Evolutionary conservation across 2,113 vertebrate species (phyloP).

Genomic region (Zapornia atra): DNA sequence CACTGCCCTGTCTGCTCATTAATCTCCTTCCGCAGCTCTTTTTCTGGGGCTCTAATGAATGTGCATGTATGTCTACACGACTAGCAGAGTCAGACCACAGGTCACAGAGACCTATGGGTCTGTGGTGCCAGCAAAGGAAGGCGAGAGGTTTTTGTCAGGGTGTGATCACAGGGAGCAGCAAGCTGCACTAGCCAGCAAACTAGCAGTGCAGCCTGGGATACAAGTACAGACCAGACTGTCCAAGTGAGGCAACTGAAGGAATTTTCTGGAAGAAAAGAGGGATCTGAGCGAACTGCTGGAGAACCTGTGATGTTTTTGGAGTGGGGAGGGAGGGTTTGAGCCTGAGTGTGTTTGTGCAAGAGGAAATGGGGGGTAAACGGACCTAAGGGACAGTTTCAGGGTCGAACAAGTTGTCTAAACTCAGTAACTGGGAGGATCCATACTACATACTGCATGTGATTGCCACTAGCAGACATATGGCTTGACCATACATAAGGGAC

Average conservation of each 20-base stretch:
- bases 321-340: not conserved
- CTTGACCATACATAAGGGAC: not conserved
- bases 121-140: not conserved
- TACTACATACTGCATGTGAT: accelerated
- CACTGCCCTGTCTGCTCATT: accelerated
- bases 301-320: not conserved
- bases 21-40: not conserved
- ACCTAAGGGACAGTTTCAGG: accelerated
- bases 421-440: not conserved
- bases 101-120: accelerated
- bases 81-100: not conserved
- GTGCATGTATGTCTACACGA: accelerated
- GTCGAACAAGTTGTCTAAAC: accelerated
- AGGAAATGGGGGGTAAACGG: not conserved
- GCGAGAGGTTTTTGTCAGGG: accelerated
- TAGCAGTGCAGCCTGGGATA: accelerated
- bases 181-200: not conserved
- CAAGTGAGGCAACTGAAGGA: not conserved
- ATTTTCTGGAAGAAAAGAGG: accelerated
- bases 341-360: accelerated
- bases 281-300: not conserved
- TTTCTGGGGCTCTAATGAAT: not conserved
- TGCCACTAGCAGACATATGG: not conserved
- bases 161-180: accelerated
- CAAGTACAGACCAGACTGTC: accelerated